Evolutionary conservation across 1,140 invertebrate genomes (phyloP), one percentile per base, ranked within the genome.

Genomic region (Stenopsyche tienmushanensis): DNA sequence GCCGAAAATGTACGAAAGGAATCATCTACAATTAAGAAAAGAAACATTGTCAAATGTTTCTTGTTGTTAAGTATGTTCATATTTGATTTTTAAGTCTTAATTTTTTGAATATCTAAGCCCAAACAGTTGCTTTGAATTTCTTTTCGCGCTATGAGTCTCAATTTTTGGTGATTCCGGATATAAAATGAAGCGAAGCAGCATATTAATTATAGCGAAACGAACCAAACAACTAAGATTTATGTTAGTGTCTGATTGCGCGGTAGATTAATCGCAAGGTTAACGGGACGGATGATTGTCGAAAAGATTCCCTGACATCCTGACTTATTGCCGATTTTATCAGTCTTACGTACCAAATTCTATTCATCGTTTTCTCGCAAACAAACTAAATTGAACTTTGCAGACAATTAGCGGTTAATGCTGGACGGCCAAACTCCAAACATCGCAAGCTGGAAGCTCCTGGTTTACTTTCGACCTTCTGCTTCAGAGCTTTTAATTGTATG

Each of bases 251-350:
- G 34, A 34, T 57, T 57, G 34, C 53, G 23, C 26, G 23, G 15
- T 57, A 57, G 53, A 57, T 57, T 57, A 57, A 57, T 57, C 15
- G 53, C 23, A 25, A 39, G 53, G 53, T 29, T 34, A 10, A 57
- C 24, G 15, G 18, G 18, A 20, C 18, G 49, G 25, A 52, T 52
- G 49, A 52, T 52, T 25, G 49, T 52, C 20, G 34, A 29, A 57
- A 47, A 47, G 44, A 47, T 47, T 47, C 44, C 17, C 3, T 8
- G 17, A 8, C 10, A 18, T 15, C 10, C 7, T 47, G 44, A 47
- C 10, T 47, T 47, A 47, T 47, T 13, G 44, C 10, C 44, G 44
- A 47, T 47, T 47, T 18, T 47, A 47, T 47, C 44, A 15, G 44
- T 47, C 7, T 39, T 39, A 34, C 29, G 5, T 34, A 34, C 29